These are phyloP conservation scores for Baryphthengus martii DNA, from an alignment of 2,113 vertebrate genomes.

Conservation along the genomic window DNA sequence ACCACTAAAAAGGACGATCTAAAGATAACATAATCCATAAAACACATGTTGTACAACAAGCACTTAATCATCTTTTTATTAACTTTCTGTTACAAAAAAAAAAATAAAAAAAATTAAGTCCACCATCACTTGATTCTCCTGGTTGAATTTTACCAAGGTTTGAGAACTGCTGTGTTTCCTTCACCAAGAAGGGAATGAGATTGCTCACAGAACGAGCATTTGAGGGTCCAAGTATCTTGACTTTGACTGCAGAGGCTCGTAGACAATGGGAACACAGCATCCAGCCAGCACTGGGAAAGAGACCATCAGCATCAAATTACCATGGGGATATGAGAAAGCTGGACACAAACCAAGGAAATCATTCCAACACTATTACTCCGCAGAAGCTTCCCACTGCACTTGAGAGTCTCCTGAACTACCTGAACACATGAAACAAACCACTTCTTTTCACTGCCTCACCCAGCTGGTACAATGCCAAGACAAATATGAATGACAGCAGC, in stretches of 20 bases:
- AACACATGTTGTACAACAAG: neutral
- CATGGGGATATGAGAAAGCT: neutral
- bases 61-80: neutral
- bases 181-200: neutral
- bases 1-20: neutral
- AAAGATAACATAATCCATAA: neutral
- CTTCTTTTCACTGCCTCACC: neutral
- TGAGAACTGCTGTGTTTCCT: neutral
- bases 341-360: neutral
- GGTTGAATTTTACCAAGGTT: neutral
- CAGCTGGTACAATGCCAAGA: neutral
- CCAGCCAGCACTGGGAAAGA: neutral
- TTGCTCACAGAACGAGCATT: fast-evolving
- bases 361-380: neutral
- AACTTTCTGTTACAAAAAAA: neutral
- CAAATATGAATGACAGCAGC: neutral
- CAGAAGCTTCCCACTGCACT: neutral
- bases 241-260: neutral
- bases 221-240: neutral
- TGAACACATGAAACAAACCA: neutral
- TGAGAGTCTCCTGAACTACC: neutral
- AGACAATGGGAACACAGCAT: neutral
- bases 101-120: too few relatives aligned
- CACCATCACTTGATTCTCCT: neutral
- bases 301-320: neutral